Conservation (phyloP, 1,140 invertebrate genomes). For the Potamilus streckersoni region DNA sequence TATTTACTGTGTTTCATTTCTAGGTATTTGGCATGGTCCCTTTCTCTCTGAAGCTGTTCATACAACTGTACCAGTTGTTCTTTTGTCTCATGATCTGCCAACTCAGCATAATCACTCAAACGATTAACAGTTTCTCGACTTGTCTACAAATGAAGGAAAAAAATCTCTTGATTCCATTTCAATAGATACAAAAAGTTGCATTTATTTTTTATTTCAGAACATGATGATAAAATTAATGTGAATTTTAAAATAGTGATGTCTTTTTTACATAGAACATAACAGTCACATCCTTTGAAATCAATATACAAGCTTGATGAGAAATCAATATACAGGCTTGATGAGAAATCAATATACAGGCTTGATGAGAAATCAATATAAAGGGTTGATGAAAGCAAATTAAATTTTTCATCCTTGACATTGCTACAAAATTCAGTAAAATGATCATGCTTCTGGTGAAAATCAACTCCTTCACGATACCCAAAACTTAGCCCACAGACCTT, state of each 20-base stretch:
- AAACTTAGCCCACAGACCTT: no score
- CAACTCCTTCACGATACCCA: no score
- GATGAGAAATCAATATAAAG: neutral
- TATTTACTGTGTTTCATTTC: constrained; percentile 47
- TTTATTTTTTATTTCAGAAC: neutral
- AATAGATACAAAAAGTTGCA: no score
- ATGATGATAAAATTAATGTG: neutral
- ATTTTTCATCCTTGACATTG: no score
- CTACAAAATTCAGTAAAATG: no score
- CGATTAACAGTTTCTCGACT: constrained; percentile 55
- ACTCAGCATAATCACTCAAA: constrained; percentile 56
- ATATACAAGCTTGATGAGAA: neutral
- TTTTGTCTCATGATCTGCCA: constrained; percentile 55
- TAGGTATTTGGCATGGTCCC: constrained; percentile 45
- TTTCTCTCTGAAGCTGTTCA: constrained; percentile 45
- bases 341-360: neutral
- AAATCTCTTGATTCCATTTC: neutral
- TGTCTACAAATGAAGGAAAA: constrained; percentile 39
- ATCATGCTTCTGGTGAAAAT: no score
- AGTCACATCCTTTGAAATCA: neutral
- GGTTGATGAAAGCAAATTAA: neutral
- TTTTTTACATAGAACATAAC: neutral
- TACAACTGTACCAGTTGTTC: constrained; percentile 47
- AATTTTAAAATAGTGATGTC: neutral
- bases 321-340: neutral